Base-by-base conservation (phyloP, 2,797 vertebrate species). In the Erethizon dorsatum region DNA sequence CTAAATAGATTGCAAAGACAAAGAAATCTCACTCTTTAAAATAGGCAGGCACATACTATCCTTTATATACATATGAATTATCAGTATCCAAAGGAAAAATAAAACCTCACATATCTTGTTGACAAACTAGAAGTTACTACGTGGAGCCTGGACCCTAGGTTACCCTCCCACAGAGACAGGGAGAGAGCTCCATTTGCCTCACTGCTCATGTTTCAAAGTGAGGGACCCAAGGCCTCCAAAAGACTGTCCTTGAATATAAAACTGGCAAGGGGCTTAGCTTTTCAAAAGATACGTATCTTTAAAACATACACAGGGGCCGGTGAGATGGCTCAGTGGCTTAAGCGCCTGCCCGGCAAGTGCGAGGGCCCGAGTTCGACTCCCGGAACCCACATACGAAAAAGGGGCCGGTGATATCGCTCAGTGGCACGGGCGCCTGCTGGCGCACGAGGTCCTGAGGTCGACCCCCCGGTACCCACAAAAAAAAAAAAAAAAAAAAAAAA, bases 1-100 rank as follows among this genome's bases (percentile, higher is more conserved):
- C 73, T 78, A 56, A 93, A 79, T 63, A 91, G 67, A 90, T 10
- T 88, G 6, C 20, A 87, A 79, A 97, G 59, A 59, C 56, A 85
- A 85, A 57, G 78, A 86, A 78, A 57, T 52, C 45, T 65, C 10
- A 56, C 31, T 50, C 50, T 96, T 87, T 77, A 78, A 52, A 24
- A 31, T 37, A 96, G 31, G 22, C 28, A 61, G 47, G 41, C 54
- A 90, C 37, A 75, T 56, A 47, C 8, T 73, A 11, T 45, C 28
- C 69, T 45, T 50, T 71, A 85, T 56, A 78, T 77, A 28, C 50
- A 31, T 31, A 28, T 86, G 67, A 75, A 92, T 65, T 94, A 67
- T 57, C 37, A 84, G 28, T 78, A 61, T 90, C 83, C 69, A 97
- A 85, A 71, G 61, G 65, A 65, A 61, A 54, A 91, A 57, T 11